These are phyloP conservation scores for Gerris buenoi DNA, from an alignment of 1,140 invertebrate genomes.

Conservation along the genomic window DNA sequence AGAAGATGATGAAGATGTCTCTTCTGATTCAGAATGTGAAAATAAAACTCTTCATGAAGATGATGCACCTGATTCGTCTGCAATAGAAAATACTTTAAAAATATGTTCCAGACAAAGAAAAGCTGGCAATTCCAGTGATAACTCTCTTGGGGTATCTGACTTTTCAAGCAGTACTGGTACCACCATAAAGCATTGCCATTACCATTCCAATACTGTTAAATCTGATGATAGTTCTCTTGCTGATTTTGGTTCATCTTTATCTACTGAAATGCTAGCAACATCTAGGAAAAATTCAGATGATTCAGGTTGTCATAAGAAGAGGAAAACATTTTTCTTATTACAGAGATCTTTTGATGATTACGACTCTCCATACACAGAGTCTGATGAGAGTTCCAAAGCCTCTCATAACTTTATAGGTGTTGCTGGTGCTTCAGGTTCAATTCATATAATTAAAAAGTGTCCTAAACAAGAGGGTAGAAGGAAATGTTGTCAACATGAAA, in stretches of 20 bases:
- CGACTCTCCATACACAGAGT: slow-evolving; percentile 25
- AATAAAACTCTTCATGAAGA: slow-evolving; percentile 38
- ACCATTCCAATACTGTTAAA: slow-evolving; percentile 19
- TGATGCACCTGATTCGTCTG: slow-evolving; percentile 25
- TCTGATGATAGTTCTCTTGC: slow-evolving; percentile 24
- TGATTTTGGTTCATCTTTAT: slow-evolving; percentile 21
- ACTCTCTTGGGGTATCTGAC: slow-evolving; percentile 64
- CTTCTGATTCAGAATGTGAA: slow-evolving; percentile 22
- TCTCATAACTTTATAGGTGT: slow-evolving; percentile 10
- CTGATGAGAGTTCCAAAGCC: slow-evolving; percentile 21
- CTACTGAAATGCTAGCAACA: slow-evolving; percentile 20
- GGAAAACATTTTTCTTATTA: slow-evolving; percentile 10
- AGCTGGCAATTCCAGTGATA: slow-evolving; percentile 34
- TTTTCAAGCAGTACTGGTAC: slow-evolving; percentile 47
- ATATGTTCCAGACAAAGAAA: slow-evolving; percentile 44
- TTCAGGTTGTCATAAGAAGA: slow-evolving; percentile 13
- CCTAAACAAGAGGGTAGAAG: slow-evolving; percentile 11
- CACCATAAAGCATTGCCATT: slow-evolving; percentile 20
- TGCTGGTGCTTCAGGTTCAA: neutral
- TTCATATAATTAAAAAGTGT: slow-evolving; percentile 6
- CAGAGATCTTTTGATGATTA: slow-evolving; percentile 25
- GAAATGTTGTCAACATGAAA: neutral
- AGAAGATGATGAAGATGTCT: slow-evolving; percentile 21
- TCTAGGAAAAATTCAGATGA: slow-evolving; percentile 22
- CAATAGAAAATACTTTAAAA: slow-evolving; percentile 47